A percentile compares a stretch with the other conserved stretches of the same genome.
Evolutionary conservation across 2,888 invertebrate species (phyloP).

Genomic region (Atethmia centrago): DNA sequence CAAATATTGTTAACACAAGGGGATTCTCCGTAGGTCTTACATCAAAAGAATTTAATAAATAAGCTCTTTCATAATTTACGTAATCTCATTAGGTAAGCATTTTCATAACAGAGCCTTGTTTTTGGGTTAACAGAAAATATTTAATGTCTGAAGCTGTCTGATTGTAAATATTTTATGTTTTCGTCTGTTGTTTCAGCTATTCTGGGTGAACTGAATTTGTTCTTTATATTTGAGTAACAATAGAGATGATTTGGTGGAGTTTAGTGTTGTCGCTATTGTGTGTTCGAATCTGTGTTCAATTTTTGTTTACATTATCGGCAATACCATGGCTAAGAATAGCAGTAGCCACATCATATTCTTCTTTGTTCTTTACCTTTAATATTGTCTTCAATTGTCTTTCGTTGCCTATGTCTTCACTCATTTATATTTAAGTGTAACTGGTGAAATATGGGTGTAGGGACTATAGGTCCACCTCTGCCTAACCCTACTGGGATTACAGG

Average conservation of each 20-base stretch:
- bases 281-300: neutral
- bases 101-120: conserved; percentile 41
- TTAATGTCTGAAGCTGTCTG: conserved; percentile 4
- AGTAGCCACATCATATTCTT: neutral
- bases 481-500: neutral
- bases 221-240: conserved; percentile 21
- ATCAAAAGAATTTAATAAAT: conserved; percentile 44
- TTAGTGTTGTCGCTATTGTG: neutral
- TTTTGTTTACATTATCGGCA: neutral
- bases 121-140: conserved; percentile 42
- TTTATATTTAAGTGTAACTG: neutral
- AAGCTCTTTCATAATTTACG: conserved; percentile 18
- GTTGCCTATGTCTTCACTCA: neutral
- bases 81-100: conserved; percentile 34
- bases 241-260: neutral
- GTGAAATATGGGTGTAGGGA: too few species aligned
- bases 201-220: conserved; percentile 4
- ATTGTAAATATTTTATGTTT: conserved; percentile 34
- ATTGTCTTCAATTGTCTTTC: neutral
- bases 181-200: neutral
- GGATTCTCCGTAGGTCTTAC: neutral
- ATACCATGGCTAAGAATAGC: neutral
- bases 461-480: too few species aligned
- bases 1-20: conserved; percentile 10
- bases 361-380: neutral